Base-by-base conservation (phyloP, 1,140 invertebrate genomes). In the Drosophila triauraria region DNA sequence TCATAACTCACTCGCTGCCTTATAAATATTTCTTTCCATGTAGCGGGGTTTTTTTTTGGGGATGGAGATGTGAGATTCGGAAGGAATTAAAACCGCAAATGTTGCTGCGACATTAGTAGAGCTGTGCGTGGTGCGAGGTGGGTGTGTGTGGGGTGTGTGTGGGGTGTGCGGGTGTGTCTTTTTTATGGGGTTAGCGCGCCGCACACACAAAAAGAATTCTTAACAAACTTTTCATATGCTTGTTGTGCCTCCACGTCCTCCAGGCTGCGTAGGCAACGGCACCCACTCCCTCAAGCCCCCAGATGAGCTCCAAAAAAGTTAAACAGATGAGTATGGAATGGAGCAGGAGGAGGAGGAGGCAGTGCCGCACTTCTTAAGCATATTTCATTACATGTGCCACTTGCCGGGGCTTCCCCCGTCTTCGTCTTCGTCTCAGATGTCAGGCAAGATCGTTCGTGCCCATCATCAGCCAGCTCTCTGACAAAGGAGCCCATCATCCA, bases 81-180 rank as follows among this genome's bases (percentile, higher is more conserved):
- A 67, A 78, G 81, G 70, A 88, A 88, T 88, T 88, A 88, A 88
- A 90, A 88, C 84, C 84, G 78, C 84, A 88, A 88, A 88, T 88
- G 81, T 88, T 88, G 78, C 84, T 90, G 60, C 75, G 83, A 82
- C 83, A 86, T 86, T 86, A 86, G 82, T 80, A 70, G 70, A 81
- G 82, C 75, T 82, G 67, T 53, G 67, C 69, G 75, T 23, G 50
- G 50, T 53, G 67, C 69, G 75, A 17, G 50, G 50, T 5, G n/a
- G 25, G 27, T 5, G n/a, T 27, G 35, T 35, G 32, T 23, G 46
- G 35, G 42, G 32, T 23, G 46, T 25, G 27, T 61, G 60, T 38
- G 58, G 20, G 46, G 32, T n/a, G 47, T n/a, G 23, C 8, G 46
- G 27, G 50, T 57, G 48, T 70, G 44, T 69, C 57, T 63, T 47